Percentiles rank a stretch among this genome's conserved stretches.
Conservation (phyloP, 1,140 invertebrate species). For the Dendroctonus valens region DNA sequence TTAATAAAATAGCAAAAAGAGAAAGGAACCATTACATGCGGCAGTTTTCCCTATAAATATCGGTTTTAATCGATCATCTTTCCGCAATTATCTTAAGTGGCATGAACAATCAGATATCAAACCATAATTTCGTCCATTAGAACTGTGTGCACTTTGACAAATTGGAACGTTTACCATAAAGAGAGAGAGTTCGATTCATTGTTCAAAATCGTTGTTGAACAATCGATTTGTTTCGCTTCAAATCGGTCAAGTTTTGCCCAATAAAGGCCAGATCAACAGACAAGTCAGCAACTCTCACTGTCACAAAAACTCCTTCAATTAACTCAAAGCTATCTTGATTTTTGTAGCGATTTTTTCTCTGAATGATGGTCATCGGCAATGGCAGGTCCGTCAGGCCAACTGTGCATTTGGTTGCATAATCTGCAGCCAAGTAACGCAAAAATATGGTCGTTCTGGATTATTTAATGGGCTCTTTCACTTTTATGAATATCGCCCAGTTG, state of each 20-base stretch:
- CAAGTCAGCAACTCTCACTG: no score
- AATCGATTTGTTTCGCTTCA: no score
- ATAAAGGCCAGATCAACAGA: no score
- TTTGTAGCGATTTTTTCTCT: no score
- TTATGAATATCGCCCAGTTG: no score
- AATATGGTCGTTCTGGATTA: background rate
- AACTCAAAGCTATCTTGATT: no score
- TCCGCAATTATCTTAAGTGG: slow-evolving; percentile 1
- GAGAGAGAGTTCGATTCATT: background rate
- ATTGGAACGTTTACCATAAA: slow-evolving; percentile 10
- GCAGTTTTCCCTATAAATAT: slow-evolving; percentile 4
- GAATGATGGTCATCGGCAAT: no score
- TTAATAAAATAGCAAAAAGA: slow-evolving; percentile 1
- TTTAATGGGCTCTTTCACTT: no score
- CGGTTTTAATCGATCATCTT: background rate
- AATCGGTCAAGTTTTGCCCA: no score
- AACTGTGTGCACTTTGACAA: slow-evolving; percentile 7
- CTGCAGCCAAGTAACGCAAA: background rate
- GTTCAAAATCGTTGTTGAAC: no score
- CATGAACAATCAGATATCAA: slow-evolving; percentile 4
- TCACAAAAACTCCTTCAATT: no score
- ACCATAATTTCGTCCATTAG: slow-evolving; percentile 6
- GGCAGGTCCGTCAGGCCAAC: no score
- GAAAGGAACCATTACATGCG: slow-evolving; percentile 7
- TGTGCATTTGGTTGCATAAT: slow-evolving; percentile 1